These are phyloP conservation scores for Ctena decussata DNA, from an alignment of 2,888 invertebrate genomes.

Conservation along the genomic window DNA sequence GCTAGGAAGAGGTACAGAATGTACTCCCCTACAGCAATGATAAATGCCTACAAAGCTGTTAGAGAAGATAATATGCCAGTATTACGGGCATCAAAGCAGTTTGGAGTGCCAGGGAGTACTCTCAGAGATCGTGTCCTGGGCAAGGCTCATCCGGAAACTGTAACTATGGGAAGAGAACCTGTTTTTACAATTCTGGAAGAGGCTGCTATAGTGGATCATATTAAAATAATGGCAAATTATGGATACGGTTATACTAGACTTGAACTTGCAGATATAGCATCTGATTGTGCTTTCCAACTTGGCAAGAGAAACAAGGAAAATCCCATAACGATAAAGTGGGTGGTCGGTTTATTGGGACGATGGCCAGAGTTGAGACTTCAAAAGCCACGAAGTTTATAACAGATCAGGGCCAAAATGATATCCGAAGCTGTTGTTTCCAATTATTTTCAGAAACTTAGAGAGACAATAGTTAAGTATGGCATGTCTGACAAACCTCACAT, in stretches of 20 bases:
- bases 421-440: not conserved
- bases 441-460: conserved; percentile 27
- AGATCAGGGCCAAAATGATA: conserved; percentile 30
- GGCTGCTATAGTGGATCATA: conserved; percentile 17
- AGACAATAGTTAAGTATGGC: not conserved
- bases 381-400: conserved; percentile 35
- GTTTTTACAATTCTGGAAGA: conserved; percentile 27
- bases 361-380: conserved; percentile 43
- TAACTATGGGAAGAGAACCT: conserved; percentile 13
- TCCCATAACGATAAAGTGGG: conserved; percentile 23
- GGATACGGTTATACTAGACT: conserved; percentile 41
- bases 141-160: conserved; percentile 18
- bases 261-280: conserved; percentile 28
- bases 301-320: conserved; percentile 25
- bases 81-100: conserved; percentile 9
- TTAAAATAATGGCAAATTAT: conserved; percentile 28
- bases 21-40: conserved; percentile 10
- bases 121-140: conserved; percentile 31
- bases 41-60: conserved; percentile 22
- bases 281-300: conserved; percentile 28
- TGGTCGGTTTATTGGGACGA: conserved; percentile 18
- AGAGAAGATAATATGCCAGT: conserved; percentile 29
- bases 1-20: not conserved
- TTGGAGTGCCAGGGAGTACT: conserved; percentile 12
- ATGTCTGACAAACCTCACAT: conserved; percentile 4